A percentile compares a stretch with the other conserved stretches of the same genome.
phyloP scores from a whole-genome alignment of 2,113 vertebrate genomes.

The Gyps fulvus region DNA sequence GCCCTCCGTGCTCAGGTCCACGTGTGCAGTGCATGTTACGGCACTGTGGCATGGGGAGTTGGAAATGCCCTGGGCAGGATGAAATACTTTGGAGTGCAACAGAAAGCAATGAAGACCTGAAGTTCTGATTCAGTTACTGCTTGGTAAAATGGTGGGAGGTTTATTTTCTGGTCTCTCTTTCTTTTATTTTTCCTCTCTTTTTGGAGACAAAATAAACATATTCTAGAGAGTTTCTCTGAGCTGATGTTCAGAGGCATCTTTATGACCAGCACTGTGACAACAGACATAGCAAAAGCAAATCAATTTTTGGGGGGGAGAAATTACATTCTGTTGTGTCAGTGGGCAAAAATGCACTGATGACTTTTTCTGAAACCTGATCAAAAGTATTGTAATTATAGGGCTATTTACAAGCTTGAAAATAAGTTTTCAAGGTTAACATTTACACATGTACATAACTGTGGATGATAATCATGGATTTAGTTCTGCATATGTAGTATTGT shows the following conservation, averaged over 20 bases:
- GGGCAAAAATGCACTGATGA: not conserved
- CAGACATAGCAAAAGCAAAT: not conserved
- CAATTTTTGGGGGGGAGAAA: not conserved
- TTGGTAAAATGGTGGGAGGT: not conserved
- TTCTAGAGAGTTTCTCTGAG: not conserved
- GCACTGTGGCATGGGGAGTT: rapidly evolving
- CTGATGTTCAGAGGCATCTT: not conserved
- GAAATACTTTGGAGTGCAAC: not conserved
- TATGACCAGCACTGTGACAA: not conserved
- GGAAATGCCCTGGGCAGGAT: not conserved
- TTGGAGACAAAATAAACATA: not conserved
- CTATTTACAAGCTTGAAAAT: not conserved
- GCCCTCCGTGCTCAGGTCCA: not conserved
- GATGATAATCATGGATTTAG: not conserved
- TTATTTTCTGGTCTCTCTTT: not conserved
- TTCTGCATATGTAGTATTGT: not conserved
- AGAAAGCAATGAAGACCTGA: not conserved
- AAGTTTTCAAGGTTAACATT: not conserved
- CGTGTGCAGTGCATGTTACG: rapidly evolving
- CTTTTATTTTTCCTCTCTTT: not conserved
- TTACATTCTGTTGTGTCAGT: not conserved
- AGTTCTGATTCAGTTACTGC: not conserved
- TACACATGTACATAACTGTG: not conserved
- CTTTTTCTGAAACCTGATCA: not conserved
- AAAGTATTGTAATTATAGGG: not conserved